Base-by-base conservation (phyloP, 2,888 invertebrate species). In the Saturnia japonica region DNA sequence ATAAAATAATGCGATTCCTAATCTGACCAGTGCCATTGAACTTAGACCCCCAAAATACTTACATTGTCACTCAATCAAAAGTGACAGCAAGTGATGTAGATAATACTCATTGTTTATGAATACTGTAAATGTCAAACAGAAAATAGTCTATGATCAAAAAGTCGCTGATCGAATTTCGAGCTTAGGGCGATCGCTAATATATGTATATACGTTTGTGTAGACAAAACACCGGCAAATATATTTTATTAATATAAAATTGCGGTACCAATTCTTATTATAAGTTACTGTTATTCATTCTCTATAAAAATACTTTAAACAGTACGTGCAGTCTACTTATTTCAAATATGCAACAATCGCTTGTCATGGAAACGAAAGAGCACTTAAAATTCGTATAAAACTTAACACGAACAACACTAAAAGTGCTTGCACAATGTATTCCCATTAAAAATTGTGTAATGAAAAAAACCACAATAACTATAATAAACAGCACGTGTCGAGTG, bases 401-500 rank as follows among this genome's bases (percentile, higher is more conserved):
- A 64, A 64, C 64, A 64, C 19, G 40, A 40, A 40, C 19, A 25
- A 40, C 54, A 54, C 6, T 54, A 11, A 54, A 54, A 54, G 47
- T 19, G 64, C 40, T 64, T 19, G 16, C 12, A 76, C 80, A 82
- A 78, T 76, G 78, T 80, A 81, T 82, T 81, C 82, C 77, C 82
- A 80, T 80, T 74, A 75, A 79, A 80, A 79, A 77, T 75, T 77
- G 77, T 79, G 87, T 90, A 92, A 93, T 92, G 89, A 91, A 93
- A 91, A n/a, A 34, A 91, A 90, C 90, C 89, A 85, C 91, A 86
- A 82, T 71, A 87, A 86, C 86, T 88, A 87, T 87, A 88, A 93
- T 93, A 91, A 92, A 91, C 83, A 85, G 84, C 92, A 93, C 91
- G 87, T 90, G 91, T 81, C 82, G 85, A 87, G 88, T 87, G 90